Percentiles rank a stretch among this genome's conserved stretches.
phyloP scores from a whole-genome alignment of 2,113 vertebrate genomes.

The Varanus salvator region DNA sequence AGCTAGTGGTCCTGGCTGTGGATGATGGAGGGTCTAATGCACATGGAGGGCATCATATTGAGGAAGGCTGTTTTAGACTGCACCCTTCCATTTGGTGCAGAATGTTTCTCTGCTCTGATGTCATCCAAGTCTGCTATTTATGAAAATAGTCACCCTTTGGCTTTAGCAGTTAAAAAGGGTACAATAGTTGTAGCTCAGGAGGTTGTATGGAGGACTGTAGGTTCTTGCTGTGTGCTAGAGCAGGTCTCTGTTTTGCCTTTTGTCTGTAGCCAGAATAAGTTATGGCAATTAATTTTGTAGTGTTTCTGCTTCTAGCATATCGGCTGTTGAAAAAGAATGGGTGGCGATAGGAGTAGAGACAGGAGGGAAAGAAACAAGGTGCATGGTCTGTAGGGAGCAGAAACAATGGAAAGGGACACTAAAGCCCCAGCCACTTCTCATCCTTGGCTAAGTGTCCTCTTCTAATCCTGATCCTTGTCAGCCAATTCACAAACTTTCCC shows the following conservation, averaged over 20 bases:
- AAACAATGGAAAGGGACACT: neutral
- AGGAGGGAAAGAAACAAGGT: neutral
- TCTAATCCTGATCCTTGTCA: neutral
- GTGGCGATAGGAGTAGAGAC: neutral
- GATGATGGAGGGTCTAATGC: no score
- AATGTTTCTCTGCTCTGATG: neutral
- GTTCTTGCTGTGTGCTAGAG: neutral
- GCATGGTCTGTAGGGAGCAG: no score
- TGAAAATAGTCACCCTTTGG: neutral
- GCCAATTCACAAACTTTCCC: neutral
- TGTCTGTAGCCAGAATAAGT: neutral
- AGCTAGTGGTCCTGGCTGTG: no score
- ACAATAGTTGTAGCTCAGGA: neutral
- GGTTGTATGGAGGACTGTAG: neutral
- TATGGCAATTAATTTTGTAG: neutral
- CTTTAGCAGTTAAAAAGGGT: accelerated
- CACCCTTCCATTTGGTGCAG: neutral
- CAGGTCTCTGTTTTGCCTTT: neutral
- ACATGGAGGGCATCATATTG: no score
- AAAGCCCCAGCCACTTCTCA: neutral
- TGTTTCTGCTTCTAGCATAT: neutral
- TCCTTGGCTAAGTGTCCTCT: no score
- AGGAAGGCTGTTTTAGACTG: no score
- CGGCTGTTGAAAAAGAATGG: neutral
- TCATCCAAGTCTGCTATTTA: neutral